Percentiles rank a stretch among this genome's conserved stretches.
Evolutionary conservation across 2,113 vertebrate species (phyloP).

Genomic region (Riparia riparia): DNA sequence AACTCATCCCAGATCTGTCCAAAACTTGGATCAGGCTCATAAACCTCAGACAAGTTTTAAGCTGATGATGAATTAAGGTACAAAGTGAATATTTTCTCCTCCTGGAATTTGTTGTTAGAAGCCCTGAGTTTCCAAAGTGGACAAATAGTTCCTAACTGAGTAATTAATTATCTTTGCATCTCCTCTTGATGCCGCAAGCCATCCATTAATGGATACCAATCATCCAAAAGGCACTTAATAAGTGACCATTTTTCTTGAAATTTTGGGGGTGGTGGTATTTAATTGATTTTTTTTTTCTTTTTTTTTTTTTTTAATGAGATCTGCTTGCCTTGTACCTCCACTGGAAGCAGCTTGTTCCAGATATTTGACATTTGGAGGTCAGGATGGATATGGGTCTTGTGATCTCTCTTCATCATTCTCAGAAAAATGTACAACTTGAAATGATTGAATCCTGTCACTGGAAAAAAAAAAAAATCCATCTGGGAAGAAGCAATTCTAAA

Average conservation of each 20-base stretch:
- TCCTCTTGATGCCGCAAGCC: not conserved
- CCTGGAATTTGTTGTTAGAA: constrained; percentile 57
- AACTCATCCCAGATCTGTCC: constrained; percentile 62
- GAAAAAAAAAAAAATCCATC: constrained; percentile 18
- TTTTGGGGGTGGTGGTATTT: not conserved
- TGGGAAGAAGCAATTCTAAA: not conserved
- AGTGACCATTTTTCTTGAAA: not conserved
- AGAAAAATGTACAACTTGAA: constrained; percentile 5
- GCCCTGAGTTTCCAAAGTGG: constrained; percentile 13
- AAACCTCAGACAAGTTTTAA: constrained; percentile 53
- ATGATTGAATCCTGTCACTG: constrained; percentile 1
- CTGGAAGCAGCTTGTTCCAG: constrained; percentile 38
- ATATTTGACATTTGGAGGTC: constrained; percentile 28
- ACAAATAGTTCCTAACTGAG: constrained; percentile 42
- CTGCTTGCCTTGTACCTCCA: not conserved
- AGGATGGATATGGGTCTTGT: not conserved
- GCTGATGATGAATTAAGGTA: constrained; percentile 66
- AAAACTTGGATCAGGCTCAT: constrained; percentile 42
- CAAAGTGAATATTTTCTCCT: constrained; percentile 52
- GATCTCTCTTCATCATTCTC: not conserved
- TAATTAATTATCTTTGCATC: constrained; percentile 28
- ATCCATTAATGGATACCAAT: constrained; percentile 18
- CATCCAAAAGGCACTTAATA: constrained; percentile 12
- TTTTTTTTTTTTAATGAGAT: constrained; percentile 19
- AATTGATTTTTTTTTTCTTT: not conserved